Conservation (phyloP, 1,140 invertebrate species). For the Rhizoglyphus robini region DNA sequence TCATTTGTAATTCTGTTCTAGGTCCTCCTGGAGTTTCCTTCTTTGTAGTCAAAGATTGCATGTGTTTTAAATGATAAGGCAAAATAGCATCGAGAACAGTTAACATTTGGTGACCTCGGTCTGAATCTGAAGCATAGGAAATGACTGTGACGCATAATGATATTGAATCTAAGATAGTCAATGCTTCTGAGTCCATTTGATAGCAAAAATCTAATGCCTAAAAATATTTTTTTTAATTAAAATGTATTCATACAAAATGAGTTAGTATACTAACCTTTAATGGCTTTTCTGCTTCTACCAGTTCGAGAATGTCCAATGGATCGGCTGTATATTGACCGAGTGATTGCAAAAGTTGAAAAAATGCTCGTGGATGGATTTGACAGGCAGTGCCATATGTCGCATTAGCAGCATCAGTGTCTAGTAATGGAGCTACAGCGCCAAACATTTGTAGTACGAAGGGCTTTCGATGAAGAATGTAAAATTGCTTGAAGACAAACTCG, state of each 20-base stretch:
- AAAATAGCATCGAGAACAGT: constrained; percentile 89
- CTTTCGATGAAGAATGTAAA: constrained; percentile 94
- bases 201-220: constrained; percentile 89
- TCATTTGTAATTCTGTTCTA: constrained; percentile 83
- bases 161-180: constrained; percentile 81
- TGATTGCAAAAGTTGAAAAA: constrained; percentile 39
- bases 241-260: neutral
- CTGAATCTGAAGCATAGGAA: constrained; percentile 88
- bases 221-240: neutral
- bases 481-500: constrained; percentile 95
- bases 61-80: constrained; percentile 82
- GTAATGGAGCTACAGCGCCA: constrained; percentile 85
- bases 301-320: constrained; percentile 81
- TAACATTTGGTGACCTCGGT: constrained; percentile 92
- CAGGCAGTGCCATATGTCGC: constrained; percentile 42
- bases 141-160: constrained; percentile 93
- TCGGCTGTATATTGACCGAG: constrained; percentile 84
- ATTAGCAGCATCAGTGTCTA: constrained; percentile 63
- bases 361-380: constrained; percentile 27
- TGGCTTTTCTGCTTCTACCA: constrained; percentile 91
- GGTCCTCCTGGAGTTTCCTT: constrained; percentile 48
- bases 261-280: constrained; percentile 42
- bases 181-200: constrained; percentile 85
- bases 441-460: constrained; percentile 99
- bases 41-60: constrained; percentile 72